Percentiles rank a stretch among this genome's conserved stretches.
These are phyloP conservation scores for Protophormia terraenovae DNA, from an alignment of 2,888 invertebrate genomes.

Conservation along the genomic window DNA sequence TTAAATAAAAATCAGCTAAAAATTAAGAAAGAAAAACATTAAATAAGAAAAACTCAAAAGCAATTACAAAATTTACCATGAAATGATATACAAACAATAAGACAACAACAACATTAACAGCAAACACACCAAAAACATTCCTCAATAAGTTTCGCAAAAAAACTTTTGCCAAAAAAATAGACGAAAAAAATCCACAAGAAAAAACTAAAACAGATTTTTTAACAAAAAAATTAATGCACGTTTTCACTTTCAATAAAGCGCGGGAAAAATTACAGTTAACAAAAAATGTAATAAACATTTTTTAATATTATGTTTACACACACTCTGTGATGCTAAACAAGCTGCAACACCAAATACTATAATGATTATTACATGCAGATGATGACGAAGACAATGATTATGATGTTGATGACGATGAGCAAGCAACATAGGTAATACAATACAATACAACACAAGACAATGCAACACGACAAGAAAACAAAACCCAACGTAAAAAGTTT, in stretches of 20 bases:
- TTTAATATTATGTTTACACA: constrained; percentile 57
- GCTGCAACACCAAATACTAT: constrained; percentile 45
- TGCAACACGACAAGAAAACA: neutral
- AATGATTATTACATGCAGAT: constrained; percentile 54
- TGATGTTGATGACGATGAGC: constrained; percentile 29
- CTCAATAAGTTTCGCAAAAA: constrained; percentile 40
- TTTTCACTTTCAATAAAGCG: constrained; percentile 66
- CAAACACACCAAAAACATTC: constrained; percentile 33
- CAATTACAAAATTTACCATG: constrained; percentile 57
- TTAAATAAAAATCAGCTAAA: constrained; percentile 30
- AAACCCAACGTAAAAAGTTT: neutral
- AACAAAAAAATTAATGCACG: constrained; percentile 49
- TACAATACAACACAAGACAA: neutral
- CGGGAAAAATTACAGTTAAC: constrained; percentile 59
- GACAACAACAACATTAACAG: neutral
- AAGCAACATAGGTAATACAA: neutral
- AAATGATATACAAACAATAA: constrained; percentile 44
- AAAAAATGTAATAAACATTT: constrained; percentile 54
- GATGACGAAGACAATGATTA: constrained; percentile 6
- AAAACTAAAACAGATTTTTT: constrained; percentile 29
- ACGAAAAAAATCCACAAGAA: neutral
- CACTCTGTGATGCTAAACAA: constrained; percentile 38
- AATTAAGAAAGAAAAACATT: constrained; percentile 7
- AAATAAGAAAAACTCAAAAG: constrained; percentile 13
- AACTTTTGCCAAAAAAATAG: constrained; percentile 51